These are phyloP conservation scores for Osedax fenrisi DNA, from an alignment of 2,888 invertebrate genomes.

Conservation along the genomic window DNA sequence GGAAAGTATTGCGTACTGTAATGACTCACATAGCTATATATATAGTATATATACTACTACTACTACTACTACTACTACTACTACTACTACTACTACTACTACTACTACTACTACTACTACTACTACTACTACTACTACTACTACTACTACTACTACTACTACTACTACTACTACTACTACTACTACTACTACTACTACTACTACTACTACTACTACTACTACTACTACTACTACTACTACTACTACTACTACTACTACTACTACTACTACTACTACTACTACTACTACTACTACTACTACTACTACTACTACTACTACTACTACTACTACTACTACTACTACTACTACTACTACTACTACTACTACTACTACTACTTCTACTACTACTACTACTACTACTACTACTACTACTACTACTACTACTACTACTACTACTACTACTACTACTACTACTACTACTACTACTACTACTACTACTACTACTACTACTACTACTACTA, in stretches of 20 bases:
- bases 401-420: not conserved
- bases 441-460: conserved; percentile 1
- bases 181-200: not conserved
- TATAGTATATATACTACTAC: too few relatives aligned
- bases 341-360: not conserved
- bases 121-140: conserved; percentile 1
- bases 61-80: not conserved
- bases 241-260: not conserved
- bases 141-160: conserved; percentile 1
- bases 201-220: not conserved
- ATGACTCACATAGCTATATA: too few relatives aligned
- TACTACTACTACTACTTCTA: not conserved
- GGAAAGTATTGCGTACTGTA: too few relatives aligned
- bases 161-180: not conserved
- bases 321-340: conserved; percentile 5
- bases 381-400: conserved; percentile 1
- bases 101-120: not conserved
- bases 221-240: not conserved
- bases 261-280: not conserved
- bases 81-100: not conserved
- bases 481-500: not conserved
- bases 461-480: conserved; percentile 5
- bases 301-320: conserved; percentile 1
- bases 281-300: conserved; percentile 1
- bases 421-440: conserved; percentile 1